phyloP scores from a whole-genome alignment of 2,797 vertebrate genomes.

The Neosalanx taihuensis region DNA sequence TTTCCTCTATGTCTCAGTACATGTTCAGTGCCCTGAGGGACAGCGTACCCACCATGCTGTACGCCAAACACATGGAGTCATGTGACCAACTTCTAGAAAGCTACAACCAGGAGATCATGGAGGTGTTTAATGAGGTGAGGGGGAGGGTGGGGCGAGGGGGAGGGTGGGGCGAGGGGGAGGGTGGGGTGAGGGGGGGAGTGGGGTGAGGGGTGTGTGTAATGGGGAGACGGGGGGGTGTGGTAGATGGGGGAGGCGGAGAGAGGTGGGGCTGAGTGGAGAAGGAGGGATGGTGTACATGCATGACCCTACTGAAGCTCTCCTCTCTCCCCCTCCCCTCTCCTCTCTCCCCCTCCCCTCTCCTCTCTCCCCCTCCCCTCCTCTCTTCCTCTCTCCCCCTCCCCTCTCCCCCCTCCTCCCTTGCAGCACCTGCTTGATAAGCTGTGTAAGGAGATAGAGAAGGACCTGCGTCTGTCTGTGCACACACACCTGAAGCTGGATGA shows the following conservation, averaged over 20 bases:
- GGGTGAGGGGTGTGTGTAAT: background rate
- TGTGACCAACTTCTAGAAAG: constrained; percentile 85
- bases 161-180: constrained; percentile 11
- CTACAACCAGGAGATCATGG: constrained; percentile 95
- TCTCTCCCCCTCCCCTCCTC: background rate
- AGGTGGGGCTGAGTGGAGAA: too few species aligned
- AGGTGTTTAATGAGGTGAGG: constrained; percentile 89
- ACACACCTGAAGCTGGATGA: constrained; percentile 96
- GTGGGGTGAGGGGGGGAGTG: background rate
- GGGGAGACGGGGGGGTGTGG: too few species aligned
- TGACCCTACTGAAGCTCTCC: background rate
- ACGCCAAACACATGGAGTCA: constrained; percentile 90
- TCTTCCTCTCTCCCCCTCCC: background rate
- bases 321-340: background rate
- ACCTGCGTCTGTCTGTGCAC: constrained; percentile 94
- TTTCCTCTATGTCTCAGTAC: constrained; percentile 73
- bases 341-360: background rate
- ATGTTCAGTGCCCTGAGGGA: constrained; percentile 97
- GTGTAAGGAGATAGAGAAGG: constrained; percentile 98
- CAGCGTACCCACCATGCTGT: constrained; percentile 90
- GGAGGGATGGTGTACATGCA: too few species aligned
- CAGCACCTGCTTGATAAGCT: constrained; percentile 94
- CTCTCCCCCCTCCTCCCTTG: background rate
- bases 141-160: constrained; percentile 76
- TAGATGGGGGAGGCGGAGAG: too few species aligned